These are phyloP conservation scores for Noctilio leporinus DNA, from an alignment of 2,113 vertebrate genomes.

Conservation along the genomic window DNA sequence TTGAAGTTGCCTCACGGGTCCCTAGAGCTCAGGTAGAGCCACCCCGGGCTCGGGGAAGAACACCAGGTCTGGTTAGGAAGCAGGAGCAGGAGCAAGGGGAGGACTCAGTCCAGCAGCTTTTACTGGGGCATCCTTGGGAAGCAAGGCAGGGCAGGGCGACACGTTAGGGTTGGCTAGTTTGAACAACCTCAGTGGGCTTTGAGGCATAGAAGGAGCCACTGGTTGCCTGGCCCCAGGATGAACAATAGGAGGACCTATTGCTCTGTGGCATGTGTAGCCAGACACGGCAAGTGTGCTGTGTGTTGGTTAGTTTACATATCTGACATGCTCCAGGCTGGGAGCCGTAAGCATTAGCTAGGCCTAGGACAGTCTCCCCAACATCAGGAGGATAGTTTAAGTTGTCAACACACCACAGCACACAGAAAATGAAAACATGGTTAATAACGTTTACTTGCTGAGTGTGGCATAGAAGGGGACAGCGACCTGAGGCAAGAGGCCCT, in stretches of 20 bases:
- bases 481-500: too few species aligned
- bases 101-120: not conserved
- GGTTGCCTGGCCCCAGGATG: not conserved
- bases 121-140: not conserved
- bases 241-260: not conserved
- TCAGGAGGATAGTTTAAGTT: not conserved
- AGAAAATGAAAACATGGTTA: not conserved
- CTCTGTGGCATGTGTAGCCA: not conserved
- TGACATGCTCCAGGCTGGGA: not conserved
- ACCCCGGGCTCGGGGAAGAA: not conserved
- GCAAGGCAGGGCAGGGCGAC: not conserved
- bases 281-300: not conserved
- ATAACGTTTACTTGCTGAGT: not conserved
- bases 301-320: not conserved
- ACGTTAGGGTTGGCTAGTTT: not conserved
- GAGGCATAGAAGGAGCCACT: not conserved
- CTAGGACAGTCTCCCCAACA: not conserved
- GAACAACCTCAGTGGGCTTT: not conserved
- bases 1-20: not conserved
- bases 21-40: not conserved
- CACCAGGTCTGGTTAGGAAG: not conserved
- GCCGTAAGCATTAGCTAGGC: not conserved
- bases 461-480: too few species aligned
- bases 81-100: not conserved
- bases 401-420: not conserved